phyloP scores from a whole-genome alignment of 2,797 vertebrate genomes.

The Malurus leucopterus region DNA sequence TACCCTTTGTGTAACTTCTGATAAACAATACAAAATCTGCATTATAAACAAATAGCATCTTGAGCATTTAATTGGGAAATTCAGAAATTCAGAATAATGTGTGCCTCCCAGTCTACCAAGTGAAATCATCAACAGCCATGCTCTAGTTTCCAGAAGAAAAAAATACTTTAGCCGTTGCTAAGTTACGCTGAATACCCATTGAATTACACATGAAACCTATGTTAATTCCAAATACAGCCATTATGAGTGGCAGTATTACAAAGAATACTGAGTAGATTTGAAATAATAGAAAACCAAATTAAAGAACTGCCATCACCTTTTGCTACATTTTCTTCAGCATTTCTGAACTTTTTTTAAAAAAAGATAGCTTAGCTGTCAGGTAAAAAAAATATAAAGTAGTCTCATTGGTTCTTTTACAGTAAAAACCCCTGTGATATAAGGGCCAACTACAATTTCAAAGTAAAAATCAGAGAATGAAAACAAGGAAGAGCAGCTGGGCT shows the following conservation, averaged over 20 bases:
- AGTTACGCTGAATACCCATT: conserved; percentile 54
- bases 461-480: background rate
- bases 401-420: background rate
- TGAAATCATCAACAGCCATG: conserved; percentile 43
- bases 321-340: conserved; percentile 9
- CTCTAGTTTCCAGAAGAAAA: conserved; percentile 46
- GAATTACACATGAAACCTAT: conserved; percentile 45
- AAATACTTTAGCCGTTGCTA: conserved; percentile 61
- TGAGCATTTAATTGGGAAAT: conserved; percentile 55
- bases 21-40: conserved; percentile 28
- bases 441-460: conserved; percentile 8
- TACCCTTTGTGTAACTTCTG: conserved; percentile 13
- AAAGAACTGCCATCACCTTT: conserved; percentile 47
- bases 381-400: background rate
- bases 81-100: conserved; percentile 54
- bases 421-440: background rate
- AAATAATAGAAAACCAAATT: conserved; percentile 56
- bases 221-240: conserved; percentile 66
- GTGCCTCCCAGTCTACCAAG: conserved; percentile 24
- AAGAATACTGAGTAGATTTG: conserved; percentile 52
- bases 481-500: background rate
- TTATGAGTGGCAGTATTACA: conserved; percentile 41
- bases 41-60: conserved; percentile 47
- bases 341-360: background rate
- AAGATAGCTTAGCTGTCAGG: background rate